Base-by-base conservation (phyloP, 2,113 vertebrate genomes). In the Promerops cafer region DNA sequence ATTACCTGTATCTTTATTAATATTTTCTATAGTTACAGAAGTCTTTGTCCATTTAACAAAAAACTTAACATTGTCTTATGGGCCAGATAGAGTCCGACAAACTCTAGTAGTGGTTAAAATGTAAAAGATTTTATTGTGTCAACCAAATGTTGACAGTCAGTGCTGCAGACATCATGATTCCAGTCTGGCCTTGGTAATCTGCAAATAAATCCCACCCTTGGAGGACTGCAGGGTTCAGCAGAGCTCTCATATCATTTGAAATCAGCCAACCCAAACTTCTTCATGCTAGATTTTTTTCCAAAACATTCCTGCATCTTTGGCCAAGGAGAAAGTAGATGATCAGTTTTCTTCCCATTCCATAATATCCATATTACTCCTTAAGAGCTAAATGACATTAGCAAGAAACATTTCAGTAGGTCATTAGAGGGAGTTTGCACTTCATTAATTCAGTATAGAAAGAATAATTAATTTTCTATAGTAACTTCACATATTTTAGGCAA, bases 381-480 rank as follows among this genome's bases (percentile, higher is more conserved):
- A 93, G 42, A 95, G 82, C 33, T 66, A 89, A 69, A 3, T 81
- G 60, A 45, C 47, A 87, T n/a, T 45, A 93, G 16, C 39, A 89
- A 68, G 80, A 91, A 83, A 74, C 35, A 24, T 78, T 91, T 74
- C 40, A 84, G 42, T 45, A 47, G 56, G 52, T 82, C 74, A 94
- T 86, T 80, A 94, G 40, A 63, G 27, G 47, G 39, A 91, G 85
- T 66, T 83, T 87, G 54, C 42, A 63, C 50, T 89, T 77, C 80
- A 94, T 71, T 95, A 89, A 78, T 91, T 87, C 89, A 83, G 72
- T 54, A 84, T 9, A 89, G 52, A 72, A 86, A 78, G 50, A 81
- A 66, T 50, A 82, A 74, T 70, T 74, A 54, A 39, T 63, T 77
- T 84, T 57, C 54, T 50, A 79, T 28, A 74, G 72, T 52, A 83